A percentile compares a stretch with the other conserved stretches of the same genome.
These are phyloP conservation scores for Drosophila fulvimacula DNA, from an alignment of 2,888 invertebrate species.

Conservation along the genomic window DNA sequence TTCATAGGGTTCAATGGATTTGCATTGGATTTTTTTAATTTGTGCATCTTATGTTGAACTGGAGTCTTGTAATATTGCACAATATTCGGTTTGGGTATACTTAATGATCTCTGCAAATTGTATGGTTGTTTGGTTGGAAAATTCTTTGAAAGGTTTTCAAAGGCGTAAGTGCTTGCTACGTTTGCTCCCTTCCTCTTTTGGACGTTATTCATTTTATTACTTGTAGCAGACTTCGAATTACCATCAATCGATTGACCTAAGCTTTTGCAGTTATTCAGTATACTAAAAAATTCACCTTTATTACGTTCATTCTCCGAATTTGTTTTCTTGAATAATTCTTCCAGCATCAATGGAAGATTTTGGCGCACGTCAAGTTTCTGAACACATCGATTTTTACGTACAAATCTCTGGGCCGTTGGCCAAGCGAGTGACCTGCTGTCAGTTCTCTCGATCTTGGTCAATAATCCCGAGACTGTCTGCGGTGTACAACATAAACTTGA, in stretches of 20 bases:
- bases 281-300: slow-evolving; percentile 29
- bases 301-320: not conserved
- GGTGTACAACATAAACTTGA: not conserved
- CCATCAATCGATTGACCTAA: slow-evolving; percentile 2
- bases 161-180: not conserved
- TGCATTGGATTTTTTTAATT: not conserved
- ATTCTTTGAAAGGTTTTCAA: no score
- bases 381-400: not conserved
- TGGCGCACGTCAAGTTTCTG: not conserved
- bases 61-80: not conserved
- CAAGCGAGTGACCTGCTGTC: slow-evolving; percentile 30
- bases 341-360: slow-evolving; percentile 6
- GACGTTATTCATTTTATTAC: not conserved
- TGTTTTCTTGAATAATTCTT: not conserved
- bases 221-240: no score
- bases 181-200: not conserved
- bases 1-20: not conserved
- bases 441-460: slow-evolving; percentile 22
- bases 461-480: slow-evolving; percentile 14
- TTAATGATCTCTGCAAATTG: not conserved
- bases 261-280: slow-evolving; percentile 3
- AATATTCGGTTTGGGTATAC: not conserved
- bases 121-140: not conserved
- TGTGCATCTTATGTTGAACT: not conserved
- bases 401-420: slow-evolving; percentile 15